Evolutionary conservation across 2,113 vertebrate genomes (phyloP), one percentile per base, ranked within the genome.

Genomic region (Cervus canadensis): DNA sequence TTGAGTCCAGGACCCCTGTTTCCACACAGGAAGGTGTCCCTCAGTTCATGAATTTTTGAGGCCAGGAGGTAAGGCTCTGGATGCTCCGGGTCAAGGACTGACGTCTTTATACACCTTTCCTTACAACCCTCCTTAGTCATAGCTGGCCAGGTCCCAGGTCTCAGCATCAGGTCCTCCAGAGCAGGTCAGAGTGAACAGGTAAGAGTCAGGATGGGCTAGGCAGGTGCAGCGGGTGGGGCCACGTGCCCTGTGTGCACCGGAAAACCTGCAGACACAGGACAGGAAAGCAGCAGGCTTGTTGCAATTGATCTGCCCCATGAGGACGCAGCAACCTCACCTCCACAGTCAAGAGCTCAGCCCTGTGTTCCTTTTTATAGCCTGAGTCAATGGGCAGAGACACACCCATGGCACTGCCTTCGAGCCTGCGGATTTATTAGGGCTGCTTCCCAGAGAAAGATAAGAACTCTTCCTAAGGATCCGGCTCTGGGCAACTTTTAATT

Each of bases 321-420:
- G 45, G 88, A 86, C 60, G 43, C 7, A 13, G 45, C 92, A 91
- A 97, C 62, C 67, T 98, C 79, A 54, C 87, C 84, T 48, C 84
- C 3, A 14, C n/a, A 28, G 45, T n/a, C 74, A 25, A 56, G 14
- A 89, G 60, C 21, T 15, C 87, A 84, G 64, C 25, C 26, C 36
- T 36, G 15, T 15, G 36, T 15, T 64, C n/a, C 1, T 33, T 71
- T 81, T 94, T 14, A 43, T 5, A 92, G 59, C 25, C 43, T 67
- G 30, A 86, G 60, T 95, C 60, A 56, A 50, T 8, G 1, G 26
- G 14, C 54, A 26, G 36, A 76, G 36, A 30, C 16, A 81, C 45
- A 30, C 7, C 5, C 16, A 7, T n/a, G 1, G 15, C 6, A 0
- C 19, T 36, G 28, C 57, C 91, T n/a, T 83, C 0, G 0, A 6